These are phyloP conservation scores for Trichopoda pennipes DNA, from an alignment of 2,888 invertebrate genomes.

Conservation along the genomic window DNA sequence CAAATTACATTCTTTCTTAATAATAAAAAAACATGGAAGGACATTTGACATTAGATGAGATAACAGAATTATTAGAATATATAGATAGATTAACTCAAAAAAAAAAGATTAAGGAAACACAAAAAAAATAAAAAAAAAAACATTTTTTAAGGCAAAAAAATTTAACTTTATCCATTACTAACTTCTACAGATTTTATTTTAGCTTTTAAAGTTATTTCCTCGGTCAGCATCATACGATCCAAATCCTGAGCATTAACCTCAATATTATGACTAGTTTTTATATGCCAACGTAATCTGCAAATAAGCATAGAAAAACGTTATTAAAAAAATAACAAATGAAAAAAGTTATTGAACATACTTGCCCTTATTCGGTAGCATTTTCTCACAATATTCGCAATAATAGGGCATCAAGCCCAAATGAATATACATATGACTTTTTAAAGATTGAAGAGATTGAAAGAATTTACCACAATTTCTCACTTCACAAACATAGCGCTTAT, in stretches of 20 bases:
- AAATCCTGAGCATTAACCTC: constrained; percentile 63
- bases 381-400: constrained; percentile 68
- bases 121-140: too few species aligned
- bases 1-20: too few species aligned
- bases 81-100: too few species aligned
- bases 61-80: too few species aligned
- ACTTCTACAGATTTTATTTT: constrained; percentile 26
- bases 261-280: constrained; percentile 59
- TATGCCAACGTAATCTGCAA: constrained; percentile 69
- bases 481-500: constrained; percentile 69
- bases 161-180: not conserved
- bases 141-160: too few species aligned
- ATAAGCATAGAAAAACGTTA: not conserved
- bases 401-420: constrained; percentile 69
- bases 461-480: constrained; percentile 65
- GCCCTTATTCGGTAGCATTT: constrained; percentile 63
- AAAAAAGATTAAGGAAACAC: too few species aligned
- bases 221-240: constrained; percentile 66
- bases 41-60: too few species aligned
- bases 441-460: constrained; percentile 68
- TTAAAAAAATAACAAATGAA: not conserved
- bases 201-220: constrained; percentile 51
- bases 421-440: constrained; percentile 68
- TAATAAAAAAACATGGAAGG: too few species aligned
- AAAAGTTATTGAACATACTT: constrained; percentile 46